Evolutionary conservation across 2,113 vertebrate species (phyloP).

Genomic region (Emydura subglobosa): DNA sequence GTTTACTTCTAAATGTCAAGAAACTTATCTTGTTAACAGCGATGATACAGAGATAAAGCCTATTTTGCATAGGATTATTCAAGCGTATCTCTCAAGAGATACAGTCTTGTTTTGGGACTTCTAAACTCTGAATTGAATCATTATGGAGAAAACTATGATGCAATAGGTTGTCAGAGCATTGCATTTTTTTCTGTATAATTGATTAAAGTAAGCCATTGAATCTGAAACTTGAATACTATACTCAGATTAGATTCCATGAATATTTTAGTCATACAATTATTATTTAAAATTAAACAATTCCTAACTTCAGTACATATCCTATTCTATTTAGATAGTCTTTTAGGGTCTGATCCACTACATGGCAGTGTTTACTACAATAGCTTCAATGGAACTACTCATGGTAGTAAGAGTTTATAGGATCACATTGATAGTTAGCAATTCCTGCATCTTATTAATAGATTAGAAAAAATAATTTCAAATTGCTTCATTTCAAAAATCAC

Average conservation of each 20-base stretch:
- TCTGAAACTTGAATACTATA: no score
- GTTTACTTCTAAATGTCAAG: background rate
- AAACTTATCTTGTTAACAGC: background rate
- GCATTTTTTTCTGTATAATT: background rate
- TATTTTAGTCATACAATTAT: background rate
- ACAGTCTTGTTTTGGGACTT: background rate
- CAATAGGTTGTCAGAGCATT: background rate
- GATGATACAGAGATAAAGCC: background rate
- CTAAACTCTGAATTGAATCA: background rate
- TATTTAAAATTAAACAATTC: background rate
- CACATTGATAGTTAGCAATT: background rate
- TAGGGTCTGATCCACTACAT: background rate
- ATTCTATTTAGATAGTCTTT: background rate
- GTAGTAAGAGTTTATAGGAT: background rate
- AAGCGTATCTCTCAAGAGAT: background rate
- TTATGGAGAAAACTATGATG: background rate
- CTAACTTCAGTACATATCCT: background rate
- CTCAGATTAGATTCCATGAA: background rate
- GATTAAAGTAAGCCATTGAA: background rate
- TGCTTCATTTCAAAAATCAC: background rate
- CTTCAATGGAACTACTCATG: background rate
- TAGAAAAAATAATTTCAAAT: background rate
- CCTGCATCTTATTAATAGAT: background rate
- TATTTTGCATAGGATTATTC: background rate
- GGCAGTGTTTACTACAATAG: accelerated